Conservation (phyloP, 1,140 invertebrate species). For the Sycophila sp. region DNA sequence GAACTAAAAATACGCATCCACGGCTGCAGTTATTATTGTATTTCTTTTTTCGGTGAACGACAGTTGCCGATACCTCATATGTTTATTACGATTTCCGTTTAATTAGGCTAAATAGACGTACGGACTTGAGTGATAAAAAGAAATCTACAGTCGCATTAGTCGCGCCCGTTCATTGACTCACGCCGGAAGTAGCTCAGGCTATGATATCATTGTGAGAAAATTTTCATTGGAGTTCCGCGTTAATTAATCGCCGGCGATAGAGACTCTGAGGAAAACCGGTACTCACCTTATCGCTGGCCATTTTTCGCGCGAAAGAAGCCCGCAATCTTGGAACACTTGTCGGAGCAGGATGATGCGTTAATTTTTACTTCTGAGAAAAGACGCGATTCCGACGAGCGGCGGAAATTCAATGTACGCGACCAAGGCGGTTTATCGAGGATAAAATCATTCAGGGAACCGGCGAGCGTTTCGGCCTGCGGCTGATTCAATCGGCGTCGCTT, state of each 20-base stretch:
- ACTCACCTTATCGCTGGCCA: background rate
- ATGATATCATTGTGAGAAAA: background rate
- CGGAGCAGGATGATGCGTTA: too few species aligned
- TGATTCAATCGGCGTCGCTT: constrained; percentile 44
- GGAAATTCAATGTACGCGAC: background rate
- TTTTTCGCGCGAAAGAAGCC: too few species aligned
- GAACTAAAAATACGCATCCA: background rate
- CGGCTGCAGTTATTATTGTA: too few species aligned
- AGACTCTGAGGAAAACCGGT: background rate
- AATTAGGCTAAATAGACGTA: constrained; percentile 1
- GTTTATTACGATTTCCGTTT: constrained; percentile 23
- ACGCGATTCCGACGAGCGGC: too few species aligned
- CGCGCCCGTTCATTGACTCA: constrained; percentile 30
- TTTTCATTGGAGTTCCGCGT: too few species aligned
- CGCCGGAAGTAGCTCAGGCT: constrained; percentile 31
- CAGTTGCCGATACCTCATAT: background rate
- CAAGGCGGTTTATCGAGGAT: background rate
- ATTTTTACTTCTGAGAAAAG: too few species aligned
- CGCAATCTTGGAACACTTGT: too few species aligned
- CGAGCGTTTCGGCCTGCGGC: background rate
- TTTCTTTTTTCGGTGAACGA: constrained; percentile 1
- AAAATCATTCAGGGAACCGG: too few species aligned
- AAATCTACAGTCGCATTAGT: constrained; percentile 19
- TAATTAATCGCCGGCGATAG: background rate
- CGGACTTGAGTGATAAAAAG: background rate